These are phyloP conservation scores for Eptesicus fuscus DNA, from an alignment of 2,113 vertebrate genomes.

Conservation along the genomic window DNA sequence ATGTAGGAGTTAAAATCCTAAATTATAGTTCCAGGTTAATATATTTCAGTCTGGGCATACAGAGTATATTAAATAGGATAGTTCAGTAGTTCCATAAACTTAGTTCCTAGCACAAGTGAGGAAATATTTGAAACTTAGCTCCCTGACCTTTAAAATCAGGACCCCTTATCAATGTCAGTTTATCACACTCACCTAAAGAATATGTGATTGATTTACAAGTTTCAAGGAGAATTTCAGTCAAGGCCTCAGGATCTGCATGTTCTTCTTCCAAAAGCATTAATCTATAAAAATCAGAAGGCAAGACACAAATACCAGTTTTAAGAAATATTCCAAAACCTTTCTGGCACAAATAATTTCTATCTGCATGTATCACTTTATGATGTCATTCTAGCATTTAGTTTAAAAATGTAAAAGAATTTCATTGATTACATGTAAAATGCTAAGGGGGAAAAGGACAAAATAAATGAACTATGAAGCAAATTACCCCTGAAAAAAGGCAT, in stretches of 20 bases:
- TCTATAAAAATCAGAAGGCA: conserved; percentile 78
- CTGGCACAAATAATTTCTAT: background rate
- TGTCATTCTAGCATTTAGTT: background rate
- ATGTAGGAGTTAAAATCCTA: background rate
- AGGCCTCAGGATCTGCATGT: conserved; percentile 82
- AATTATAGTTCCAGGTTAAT: background rate
- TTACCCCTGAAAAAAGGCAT: conserved; percentile 93
- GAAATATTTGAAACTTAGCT: background rate
- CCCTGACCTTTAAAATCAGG: background rate
- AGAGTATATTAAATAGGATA: background rate
- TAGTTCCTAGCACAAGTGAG: background rate
- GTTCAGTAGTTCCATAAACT: background rate
- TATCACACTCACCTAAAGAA: conserved; percentile 87
- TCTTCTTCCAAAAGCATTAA: conserved; percentile 91
- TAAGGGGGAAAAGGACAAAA: background rate
- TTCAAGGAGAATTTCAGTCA: conserved; percentile 91
- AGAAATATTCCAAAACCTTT: background rate
- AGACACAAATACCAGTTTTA: background rate
- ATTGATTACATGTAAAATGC: background rate
- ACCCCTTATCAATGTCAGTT: background rate
- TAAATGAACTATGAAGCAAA: conserved; percentile 27
- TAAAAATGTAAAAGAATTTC: background rate
- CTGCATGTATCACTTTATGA: background rate
- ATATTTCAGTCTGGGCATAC: background rate
- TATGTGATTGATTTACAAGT: conserved; percentile 91